Percentiles rank a stretch among this genome's conserved stretches.
Evolutionary conservation across 2,888 invertebrate species (phyloP).

Genomic region (Cosmia pyralina): DNA sequence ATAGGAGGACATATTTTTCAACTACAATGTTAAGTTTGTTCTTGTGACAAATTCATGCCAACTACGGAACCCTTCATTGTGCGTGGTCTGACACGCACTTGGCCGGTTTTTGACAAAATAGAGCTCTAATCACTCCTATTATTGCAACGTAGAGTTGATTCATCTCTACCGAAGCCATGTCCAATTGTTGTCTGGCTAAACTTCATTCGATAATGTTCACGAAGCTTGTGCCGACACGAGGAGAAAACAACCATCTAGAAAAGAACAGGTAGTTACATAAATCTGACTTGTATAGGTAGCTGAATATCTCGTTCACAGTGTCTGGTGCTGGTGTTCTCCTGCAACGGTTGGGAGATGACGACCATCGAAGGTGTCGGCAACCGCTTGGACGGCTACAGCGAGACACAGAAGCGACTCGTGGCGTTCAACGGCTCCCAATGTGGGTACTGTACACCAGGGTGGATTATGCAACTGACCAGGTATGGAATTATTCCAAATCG

Average conservation of each 20-base stretch:
- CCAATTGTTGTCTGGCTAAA: neutral
- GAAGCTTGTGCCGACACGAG: neutral
- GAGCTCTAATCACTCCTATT: neutral
- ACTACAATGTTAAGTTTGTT: no score
- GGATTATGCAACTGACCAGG: conserved; percentile 94
- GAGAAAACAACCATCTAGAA: neutral
- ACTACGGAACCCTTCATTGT: no score
- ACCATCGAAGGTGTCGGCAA: conserved; percentile 94
- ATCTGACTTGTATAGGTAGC: neutral
- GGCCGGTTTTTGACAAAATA: neutral
- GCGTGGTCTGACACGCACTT: no score
- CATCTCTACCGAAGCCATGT: neutral
- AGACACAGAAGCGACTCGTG: conserved; percentile 91
- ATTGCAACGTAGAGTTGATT: neutral
- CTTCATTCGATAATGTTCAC: neutral
- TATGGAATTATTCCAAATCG: conserved; percentile 62
- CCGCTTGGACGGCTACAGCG: conserved; percentile 90
- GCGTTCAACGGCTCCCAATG: conserved; percentile 92
- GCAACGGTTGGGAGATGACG: conserved; percentile 92
- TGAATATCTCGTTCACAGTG: conserved; percentile 71
- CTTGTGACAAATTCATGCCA: no score
- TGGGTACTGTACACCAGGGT: conserved; percentile 94
- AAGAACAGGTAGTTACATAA: neutral
- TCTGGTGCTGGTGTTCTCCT: conserved; percentile 90
- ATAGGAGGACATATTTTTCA: no score